phyloP scores from a whole-genome alignment of 2,888 invertebrate genomes.

The Seira ritae region DNA sequence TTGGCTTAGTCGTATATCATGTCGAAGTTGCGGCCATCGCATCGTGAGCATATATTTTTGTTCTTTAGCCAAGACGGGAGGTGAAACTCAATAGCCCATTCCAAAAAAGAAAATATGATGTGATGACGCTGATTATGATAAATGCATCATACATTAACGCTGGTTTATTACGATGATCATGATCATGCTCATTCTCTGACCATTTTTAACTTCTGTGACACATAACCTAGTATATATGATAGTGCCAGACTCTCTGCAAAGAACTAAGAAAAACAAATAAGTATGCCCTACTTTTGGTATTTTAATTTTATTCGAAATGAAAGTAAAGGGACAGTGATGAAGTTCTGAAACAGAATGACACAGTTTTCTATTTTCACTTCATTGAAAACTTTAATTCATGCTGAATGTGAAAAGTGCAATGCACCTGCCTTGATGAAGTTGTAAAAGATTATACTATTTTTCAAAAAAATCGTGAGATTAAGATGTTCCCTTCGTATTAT shows the following conservation, averaged over 20 bases:
- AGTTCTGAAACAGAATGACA: slow-evolving; percentile 6
- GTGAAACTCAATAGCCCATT: slow-evolving; percentile 33
- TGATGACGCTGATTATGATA: slow-evolving; percentile 2
- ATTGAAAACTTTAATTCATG: not conserved
- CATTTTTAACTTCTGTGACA: slow-evolving; percentile 12
- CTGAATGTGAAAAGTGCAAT: slow-evolving; percentile 14
- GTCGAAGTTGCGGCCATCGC: too few species aligned
- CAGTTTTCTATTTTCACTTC: slow-evolving; percentile 18
- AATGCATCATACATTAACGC: not conserved
- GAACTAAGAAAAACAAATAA: slow-evolving; percentile 1
- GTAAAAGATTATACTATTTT: not conserved
- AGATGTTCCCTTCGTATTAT: not conserved
- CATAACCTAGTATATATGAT: not conserved
- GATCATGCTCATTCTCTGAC: too few species aligned
- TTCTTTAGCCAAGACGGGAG: slow-evolving; percentile 1
- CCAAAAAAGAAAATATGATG: slow-evolving; percentile 12
- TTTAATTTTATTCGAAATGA: too few species aligned
- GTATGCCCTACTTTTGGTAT: slow-evolving; percentile 14
- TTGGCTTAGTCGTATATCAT: not conserved
- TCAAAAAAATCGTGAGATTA: slow-evolving; percentile 18
- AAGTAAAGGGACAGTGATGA: not conserved
- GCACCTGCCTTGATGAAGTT: slow-evolving; percentile 18
- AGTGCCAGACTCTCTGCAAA: not conserved
- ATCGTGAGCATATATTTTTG: not conserved
- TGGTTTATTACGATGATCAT: slow-evolving; percentile 5